Evolutionary conservation across 2,888 invertebrate genomes (phyloP), one percentile per base, ranked within the genome.

Genomic region (Synanthedon andrenaeformis): DNA sequence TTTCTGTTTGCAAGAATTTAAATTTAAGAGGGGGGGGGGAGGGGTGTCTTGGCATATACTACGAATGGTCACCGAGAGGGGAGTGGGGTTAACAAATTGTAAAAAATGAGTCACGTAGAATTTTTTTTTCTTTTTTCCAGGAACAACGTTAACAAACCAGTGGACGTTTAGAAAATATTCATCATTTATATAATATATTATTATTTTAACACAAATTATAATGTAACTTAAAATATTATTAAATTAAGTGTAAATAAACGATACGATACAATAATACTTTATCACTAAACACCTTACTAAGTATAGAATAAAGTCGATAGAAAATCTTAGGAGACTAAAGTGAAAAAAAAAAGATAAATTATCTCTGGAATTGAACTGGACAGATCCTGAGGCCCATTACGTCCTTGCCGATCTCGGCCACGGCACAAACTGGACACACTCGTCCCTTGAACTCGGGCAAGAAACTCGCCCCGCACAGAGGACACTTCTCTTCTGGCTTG

Each of bases 331-430:
- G 13, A 13, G 14, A 42, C 13, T 3, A 5, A 13, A 55, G 35
- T 57, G 55, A 59, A 53, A 55, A 52, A 55, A 61, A 51, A 42
- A 23, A 11, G 52, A 4, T 13, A 4, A 49, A 49, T 70, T 85
- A 87, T 79, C 87, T 83, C 74, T 82, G 81, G 69, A 86, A 87
- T 58, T 87, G 87, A 28, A 85, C 51, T 0, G 82, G 81, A 54
- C 96, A 96, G 74, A 98, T 96, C 75, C 94, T 90, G 51, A 98
- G 88, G 1, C 98, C 98, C 60, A 94, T 90, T 41, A 92, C 91
- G 67, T 97, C 96, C 76, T 95, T 96, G 2, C 98, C 98, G 53
- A 99, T 92, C 76, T 97, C 94, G 0, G 98, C 93, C 3, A 97
- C 94, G 42, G 91, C 92, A 64, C 97, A 97, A 0, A 97, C 91